phyloP scores from a whole-genome alignment of 2,797 vertebrate species.

The Tokudaia muenninki region DNA sequence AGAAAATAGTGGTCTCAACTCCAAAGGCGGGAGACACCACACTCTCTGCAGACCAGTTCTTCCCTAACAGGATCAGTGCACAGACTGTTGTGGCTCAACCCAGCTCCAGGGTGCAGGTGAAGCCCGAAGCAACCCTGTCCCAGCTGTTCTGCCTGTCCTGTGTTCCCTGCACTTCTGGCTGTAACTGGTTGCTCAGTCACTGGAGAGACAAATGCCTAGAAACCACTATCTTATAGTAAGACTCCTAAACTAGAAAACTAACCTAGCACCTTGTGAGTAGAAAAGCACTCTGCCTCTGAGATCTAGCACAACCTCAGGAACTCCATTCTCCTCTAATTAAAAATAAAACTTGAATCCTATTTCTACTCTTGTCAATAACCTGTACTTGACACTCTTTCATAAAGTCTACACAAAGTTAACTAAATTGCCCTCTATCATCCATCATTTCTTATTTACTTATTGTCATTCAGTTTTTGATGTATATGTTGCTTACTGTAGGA shows the following conservation, averaged over 20 bases:
- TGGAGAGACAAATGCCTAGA: not conserved
- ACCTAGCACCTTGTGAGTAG: not conserved
- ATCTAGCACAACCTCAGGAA: not conserved
- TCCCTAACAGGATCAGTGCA: too few relatives aligned
- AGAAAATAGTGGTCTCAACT: too few relatives aligned
- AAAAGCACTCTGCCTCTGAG: not conserved
- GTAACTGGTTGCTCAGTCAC: too few relatives aligned
- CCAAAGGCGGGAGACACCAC: too few relatives aligned
- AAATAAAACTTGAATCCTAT: not conserved
- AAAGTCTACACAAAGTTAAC: not conserved
- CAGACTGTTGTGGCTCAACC: too few relatives aligned
- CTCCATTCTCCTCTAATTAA: not conserved
- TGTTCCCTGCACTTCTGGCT: too few relatives aligned
- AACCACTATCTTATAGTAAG: not conserved
- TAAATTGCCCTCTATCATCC: fast-evolving
- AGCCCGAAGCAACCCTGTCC: too few relatives aligned
- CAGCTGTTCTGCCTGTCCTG: too few relatives aligned
- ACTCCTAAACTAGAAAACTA: not conserved
- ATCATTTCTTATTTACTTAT: not conserved
- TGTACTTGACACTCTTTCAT: not conserved
- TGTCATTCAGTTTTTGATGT: not conserved
- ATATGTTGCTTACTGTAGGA: not conserved
- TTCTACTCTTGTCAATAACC: not conserved
- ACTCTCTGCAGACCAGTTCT: too few relatives aligned
- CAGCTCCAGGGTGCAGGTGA: too few relatives aligned